Evolutionary conservation across 2,888 invertebrate species (phyloP).

Genomic region (Ischnura elegans): DNA sequence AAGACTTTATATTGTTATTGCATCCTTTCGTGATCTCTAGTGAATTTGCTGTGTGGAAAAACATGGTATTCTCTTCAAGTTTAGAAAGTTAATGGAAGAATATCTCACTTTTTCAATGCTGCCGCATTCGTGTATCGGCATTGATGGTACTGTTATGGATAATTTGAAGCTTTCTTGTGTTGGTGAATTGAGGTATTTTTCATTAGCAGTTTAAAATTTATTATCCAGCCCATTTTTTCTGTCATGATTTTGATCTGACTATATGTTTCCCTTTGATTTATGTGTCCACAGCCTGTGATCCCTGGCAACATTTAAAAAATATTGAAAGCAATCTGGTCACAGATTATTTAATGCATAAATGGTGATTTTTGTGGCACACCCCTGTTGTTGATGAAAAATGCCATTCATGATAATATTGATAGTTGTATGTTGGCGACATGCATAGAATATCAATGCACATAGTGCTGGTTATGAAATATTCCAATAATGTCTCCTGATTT

Average conservation of each 20-base stretch:
- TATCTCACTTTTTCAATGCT: not conserved
- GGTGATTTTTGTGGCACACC: not conserved
- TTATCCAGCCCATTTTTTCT: not conserved
- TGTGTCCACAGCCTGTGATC: not conserved
- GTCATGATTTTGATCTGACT: not conserved
- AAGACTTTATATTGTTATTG: not conserved
- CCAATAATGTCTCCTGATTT: not conserved
- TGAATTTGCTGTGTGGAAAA: not conserved
- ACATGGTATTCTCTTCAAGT: not conserved
- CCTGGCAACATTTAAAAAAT: not conserved
- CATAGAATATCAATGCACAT: not conserved
- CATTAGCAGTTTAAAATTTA: not conserved
- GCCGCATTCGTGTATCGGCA: not conserved
- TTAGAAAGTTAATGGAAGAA: not conserved
- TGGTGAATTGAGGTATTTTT: slow-evolving; percentile 8
- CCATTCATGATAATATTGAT: not conserved
- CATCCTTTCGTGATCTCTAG: not conserved
- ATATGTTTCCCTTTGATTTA: not conserved
- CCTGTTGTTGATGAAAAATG: not conserved
- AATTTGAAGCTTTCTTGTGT: slow-evolving; percentile 21
- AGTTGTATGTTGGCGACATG: not conserved
- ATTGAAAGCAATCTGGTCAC: not conserved
- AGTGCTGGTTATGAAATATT: not conserved
- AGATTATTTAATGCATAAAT: not conserved
- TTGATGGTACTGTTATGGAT: not conserved